phyloP scores from a whole-genome alignment of 2,797 vertebrate species.

The Tadarida brasiliensis region DNA sequence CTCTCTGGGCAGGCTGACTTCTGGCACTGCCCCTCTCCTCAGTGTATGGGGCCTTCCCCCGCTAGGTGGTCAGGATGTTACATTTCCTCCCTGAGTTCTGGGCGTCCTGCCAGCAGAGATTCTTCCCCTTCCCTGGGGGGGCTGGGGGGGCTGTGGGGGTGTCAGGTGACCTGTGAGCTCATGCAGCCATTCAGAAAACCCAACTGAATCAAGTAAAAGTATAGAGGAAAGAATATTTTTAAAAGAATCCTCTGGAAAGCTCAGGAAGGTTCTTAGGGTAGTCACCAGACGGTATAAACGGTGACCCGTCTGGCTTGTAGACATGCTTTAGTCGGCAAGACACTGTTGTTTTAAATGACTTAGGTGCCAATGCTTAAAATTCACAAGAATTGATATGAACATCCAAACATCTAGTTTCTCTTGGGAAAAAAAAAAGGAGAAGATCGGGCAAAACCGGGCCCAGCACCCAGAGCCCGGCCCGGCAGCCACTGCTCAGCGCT shows the following conservation, averaged over 20 bases:
- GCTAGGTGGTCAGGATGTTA: constrained; percentile 11
- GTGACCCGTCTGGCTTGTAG: background rate
- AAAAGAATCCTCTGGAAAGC: constrained; percentile 2
- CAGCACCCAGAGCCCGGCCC: no score
- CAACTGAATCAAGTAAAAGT: background rate
- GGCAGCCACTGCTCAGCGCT: background rate
- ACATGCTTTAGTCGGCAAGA: background rate
- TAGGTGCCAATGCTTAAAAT: constrained; percentile 3
- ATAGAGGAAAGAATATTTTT: background rate
- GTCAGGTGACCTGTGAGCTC: constrained; percentile 10
- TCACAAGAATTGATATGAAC: background rate
- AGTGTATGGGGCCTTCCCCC: background rate
- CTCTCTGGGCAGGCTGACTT: background rate
- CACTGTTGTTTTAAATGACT: background rate
- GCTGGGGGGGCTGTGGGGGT: background rate
- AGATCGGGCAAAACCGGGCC: background rate
- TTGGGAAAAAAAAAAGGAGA: background rate
- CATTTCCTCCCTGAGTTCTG: constrained; percentile 40
- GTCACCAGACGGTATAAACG: constrained; percentile 9
- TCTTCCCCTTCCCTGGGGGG: background rate
- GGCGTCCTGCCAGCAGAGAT: constrained; percentile 44
- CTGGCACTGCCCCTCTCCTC: background rate
- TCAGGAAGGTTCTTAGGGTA: background rate
- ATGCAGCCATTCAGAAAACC: constrained; percentile 46
- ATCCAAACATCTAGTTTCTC: constrained; percentile 18